Conservation (phyloP, 30 jellyfish, hydroid and myxozoan genomes). For the Hydractinia symbiolongicarpus region DNA sequence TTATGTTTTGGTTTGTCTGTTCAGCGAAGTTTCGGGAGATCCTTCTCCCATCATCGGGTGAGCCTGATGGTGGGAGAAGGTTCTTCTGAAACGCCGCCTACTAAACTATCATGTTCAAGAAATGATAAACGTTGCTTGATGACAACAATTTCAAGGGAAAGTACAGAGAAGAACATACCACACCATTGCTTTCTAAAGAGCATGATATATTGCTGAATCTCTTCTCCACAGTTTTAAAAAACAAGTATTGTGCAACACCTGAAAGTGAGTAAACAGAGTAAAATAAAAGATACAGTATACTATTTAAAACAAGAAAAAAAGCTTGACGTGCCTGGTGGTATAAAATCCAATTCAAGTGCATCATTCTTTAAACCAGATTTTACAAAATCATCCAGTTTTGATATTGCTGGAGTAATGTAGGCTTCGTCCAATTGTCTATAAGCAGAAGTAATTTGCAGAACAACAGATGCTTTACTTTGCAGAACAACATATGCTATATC, state of each 20-base stretch:
- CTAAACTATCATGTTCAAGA: too few relatives aligned
- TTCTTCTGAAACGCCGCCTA: too few relatives aligned
- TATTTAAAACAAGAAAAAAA: not conserved
- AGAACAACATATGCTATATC: too few relatives aligned
- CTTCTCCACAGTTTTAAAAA: constrained; percentile 32
- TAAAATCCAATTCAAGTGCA: not conserved
- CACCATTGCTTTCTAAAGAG: not conserved
- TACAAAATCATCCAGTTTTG: constrained; percentile 1
- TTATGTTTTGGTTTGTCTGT: too few relatives aligned
- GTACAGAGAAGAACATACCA: not conserved
- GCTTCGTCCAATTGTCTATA: constrained; percentile 24
- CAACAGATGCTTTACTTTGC: not conserved
- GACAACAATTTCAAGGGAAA: not conserved
- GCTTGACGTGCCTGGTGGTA: constrained; percentile 5
- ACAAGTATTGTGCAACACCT: constrained; percentile 35
- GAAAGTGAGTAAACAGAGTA: not conserved
- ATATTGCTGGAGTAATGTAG: not conserved
- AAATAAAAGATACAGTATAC: not conserved
- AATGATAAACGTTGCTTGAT: too few relatives aligned
- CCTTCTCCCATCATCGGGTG: too few relatives aligned
- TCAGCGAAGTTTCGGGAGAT: too few relatives aligned
- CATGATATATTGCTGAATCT: constrained; percentile 33
- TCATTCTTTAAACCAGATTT: constrained; percentile 5
- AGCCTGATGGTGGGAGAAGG: too few relatives aligned
- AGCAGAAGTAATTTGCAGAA: not conserved